Percentiles rank a stretch among this genome's conserved stretches.
Evolutionary conservation across 1,140 invertebrate species (phyloP).

Genomic region (Bombyx mandarina): DNA sequence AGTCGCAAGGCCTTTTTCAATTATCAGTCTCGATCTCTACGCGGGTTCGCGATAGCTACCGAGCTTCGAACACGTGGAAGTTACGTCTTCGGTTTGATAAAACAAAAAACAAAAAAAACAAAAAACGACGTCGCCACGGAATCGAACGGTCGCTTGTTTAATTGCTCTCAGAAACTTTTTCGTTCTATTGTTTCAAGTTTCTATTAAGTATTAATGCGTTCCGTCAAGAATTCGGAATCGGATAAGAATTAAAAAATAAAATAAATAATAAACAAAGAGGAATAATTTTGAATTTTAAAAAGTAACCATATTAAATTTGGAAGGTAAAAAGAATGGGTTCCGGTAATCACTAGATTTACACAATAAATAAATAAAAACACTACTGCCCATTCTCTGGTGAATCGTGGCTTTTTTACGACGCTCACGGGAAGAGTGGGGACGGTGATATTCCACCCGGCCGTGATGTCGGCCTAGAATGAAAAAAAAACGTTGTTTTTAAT

Average conservation of each 20-base stretch:
- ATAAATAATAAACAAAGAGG: background rate
- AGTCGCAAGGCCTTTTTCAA: slow-evolving; percentile 52
- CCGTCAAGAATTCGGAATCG: background rate
- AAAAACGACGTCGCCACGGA: slow-evolving; percentile 23
- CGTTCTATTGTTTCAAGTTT: slow-evolving; percentile 2
- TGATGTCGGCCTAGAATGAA: no score
- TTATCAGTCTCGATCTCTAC: slow-evolving; percentile 52
- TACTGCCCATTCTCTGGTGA: no score
- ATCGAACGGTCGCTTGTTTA: slow-evolving; percentile 20
- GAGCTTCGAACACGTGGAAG: slow-evolving; percentile 33
- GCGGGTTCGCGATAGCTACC: slow-evolving; percentile 48
- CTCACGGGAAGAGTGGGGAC: no score
- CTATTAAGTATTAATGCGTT: background rate
- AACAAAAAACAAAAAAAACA: slow-evolving; percentile 18
- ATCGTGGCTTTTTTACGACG: no score
- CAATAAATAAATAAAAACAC: no score
- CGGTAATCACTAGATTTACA: no score
- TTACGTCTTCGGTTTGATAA: slow-evolving; percentile 12
- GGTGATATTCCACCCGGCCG: no score
- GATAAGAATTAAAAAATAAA: background rate
- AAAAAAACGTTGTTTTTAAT: no score
- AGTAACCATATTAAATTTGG: no score
- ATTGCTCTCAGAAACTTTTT: slow-evolving; percentile 14
- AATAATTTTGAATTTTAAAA: no score
- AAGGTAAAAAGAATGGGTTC: no score